Base-by-base conservation (phyloP, 2,113 vertebrate genomes). In the Pavo muticus region DNA sequence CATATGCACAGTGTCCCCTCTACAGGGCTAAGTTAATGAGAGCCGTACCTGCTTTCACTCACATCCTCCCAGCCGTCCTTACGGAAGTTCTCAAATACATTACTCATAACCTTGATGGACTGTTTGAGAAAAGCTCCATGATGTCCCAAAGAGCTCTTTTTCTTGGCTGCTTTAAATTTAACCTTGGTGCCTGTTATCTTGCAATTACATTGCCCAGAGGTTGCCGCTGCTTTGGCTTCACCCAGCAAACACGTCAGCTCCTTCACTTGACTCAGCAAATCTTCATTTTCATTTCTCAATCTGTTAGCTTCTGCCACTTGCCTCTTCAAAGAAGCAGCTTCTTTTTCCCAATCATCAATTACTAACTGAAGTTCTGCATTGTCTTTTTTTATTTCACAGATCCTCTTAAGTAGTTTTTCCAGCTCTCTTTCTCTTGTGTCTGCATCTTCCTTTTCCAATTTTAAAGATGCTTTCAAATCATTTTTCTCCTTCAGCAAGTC, bases 41-140 rank as follows among this genome's bases (percentile, higher is more conserved):
- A 97, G 97, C 87, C 60, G 97, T 99, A 99, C 99, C 99, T 99
- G 98, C 98, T 98, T 98, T 98, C 96, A 96, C 98, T 99, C 97
- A 99, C 84, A 98, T 99, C 99, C 97, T 99, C 99, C 99, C 99
- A 99, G 97, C 98, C 98, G 90, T 99, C 99, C 98, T 99, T 99
- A 98, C 96, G 96, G 91, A 98, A 98, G 98, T 98, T 98, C 97
- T 98, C 97, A 96, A 98, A 98, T 96, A 98, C 85, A 95, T 97
- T 97, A 97, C 98, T 98, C 97, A 97, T 98, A 98, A 98, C 98
- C 98, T 98, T 98, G 98, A 98, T 98, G 98, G 98, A 98, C 98
- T 98, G 97, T 97, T 98, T 98, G 97, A 98, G 98, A 96, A 97
- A 97, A 97, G 95, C 97, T 94, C 98, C 97, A 97, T 98, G 97